Percentiles rank a stretch among this genome's conserved stretches.
Conservation (phyloP, 2,113 vertebrate species). For the Nesogale talazaci region DNA sequence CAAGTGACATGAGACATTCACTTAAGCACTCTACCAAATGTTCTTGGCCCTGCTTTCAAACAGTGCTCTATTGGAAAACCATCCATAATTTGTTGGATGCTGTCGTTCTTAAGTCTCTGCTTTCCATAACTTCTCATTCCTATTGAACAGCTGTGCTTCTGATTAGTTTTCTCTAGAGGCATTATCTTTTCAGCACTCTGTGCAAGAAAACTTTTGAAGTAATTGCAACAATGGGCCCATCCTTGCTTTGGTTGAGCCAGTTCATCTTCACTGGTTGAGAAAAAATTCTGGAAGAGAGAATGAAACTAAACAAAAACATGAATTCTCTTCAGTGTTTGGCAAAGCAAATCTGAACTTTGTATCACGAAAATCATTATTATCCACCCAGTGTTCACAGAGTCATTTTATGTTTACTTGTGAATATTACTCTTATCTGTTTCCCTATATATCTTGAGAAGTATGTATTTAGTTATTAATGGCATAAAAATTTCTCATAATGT, state of each 20-base stretch:
- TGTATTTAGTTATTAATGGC: conserved; percentile 20
- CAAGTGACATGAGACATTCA: conserved; percentile 41
- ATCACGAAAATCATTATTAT: conserved; percentile 41
- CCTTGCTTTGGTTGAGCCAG: conserved; percentile 63
- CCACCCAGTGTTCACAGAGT: background rate
- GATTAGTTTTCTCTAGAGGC: conserved; percentile 76
- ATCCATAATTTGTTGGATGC: conserved; percentile 73
- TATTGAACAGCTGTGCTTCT: conserved; percentile 77
- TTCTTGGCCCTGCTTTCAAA: conserved; percentile 67
- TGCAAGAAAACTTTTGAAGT: conserved; percentile 73
- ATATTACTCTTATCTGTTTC: conserved; percentile 37
- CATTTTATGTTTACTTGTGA: conserved; percentile 14
- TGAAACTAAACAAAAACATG: conserved; percentile 65
- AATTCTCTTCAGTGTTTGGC: conserved; percentile 63
- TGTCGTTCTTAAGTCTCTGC: conserved; percentile 56
- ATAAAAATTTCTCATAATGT: conserved; percentile 6
- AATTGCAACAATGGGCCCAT: conserved; percentile 68
- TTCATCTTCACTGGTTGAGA: conserved; percentile 54
- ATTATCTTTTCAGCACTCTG: conserved; percentile 73
- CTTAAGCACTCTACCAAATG: conserved; percentile 61
- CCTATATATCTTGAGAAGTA: conserved; percentile 39
- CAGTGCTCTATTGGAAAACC: conserved; percentile 70
- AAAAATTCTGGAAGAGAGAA: conserved; percentile 46
- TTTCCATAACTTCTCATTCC: conserved; percentile 71
- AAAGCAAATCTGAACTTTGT: conserved; percentile 48